Evolutionary conservation across 2,797 vertebrate species (phyloP), one percentile per base, ranked within the genome.

Genomic region (Ptychobarbus kaznakovi): DNA sequence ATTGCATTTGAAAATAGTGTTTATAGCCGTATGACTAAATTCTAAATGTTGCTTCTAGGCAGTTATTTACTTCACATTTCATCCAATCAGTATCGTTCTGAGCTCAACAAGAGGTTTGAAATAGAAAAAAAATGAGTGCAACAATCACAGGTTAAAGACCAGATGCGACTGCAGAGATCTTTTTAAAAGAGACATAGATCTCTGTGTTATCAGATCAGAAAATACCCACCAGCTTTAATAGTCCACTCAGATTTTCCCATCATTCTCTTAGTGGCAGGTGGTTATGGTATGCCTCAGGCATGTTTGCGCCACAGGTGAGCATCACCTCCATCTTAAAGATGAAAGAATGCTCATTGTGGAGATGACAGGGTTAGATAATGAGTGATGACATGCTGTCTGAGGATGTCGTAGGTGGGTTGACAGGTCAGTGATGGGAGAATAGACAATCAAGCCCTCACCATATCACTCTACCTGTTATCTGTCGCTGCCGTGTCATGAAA

Each of bases 321-420:
- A 32, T 85, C 76, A 82, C 68, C 51, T 88, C 5, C 18, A 58
- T 32, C 25, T 63, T 32, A 6, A 66, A 74, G 49, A 85, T 82
- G 63, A 61, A 83, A 81, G 70, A 49, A 20, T 58, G 63, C 83
- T 70, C 68, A 58, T 46, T 87, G 53, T 53, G 20, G 65, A 69
- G 65, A 69, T 86, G 81, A 88, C 82, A 86, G 51, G 73, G 44
- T 44, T 58, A 84, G 77, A 90, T 86, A 82, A 78, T 32, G 46
- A 72, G 79, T 44, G 51, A 75, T 81, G 35, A 79, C 49, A 65
- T 69, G 70, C 61, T 65, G 22, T 81, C 32, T 77, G 66, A 61
- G 49, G 46, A 88, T 76, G 56, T 76, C 40, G 73, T 12, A 73
- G 76, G 32, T 66, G 56, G 63, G 40, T 66, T 88, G 88, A 75